These are phyloP conservation scores for Ceratitis capitata DNA, from an alignment of 1,140 invertebrate genomes.

Conservation along the genomic window DNA sequence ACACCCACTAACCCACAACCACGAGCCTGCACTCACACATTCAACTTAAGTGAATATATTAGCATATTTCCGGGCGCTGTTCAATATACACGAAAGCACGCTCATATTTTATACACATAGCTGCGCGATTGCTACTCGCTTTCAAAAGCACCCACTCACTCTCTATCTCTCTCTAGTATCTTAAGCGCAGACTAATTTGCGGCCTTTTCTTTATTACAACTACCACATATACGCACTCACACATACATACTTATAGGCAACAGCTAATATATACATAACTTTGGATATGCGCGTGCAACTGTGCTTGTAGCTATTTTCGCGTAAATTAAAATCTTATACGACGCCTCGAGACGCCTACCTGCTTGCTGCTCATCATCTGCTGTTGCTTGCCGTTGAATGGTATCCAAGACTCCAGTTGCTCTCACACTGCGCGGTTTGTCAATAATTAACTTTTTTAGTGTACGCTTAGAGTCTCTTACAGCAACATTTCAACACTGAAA, in stretches of 20 bases:
- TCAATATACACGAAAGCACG: background rate
- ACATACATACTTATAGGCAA: background rate
- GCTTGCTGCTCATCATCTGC: background rate
- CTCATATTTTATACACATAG: background rate
- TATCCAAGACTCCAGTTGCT: background rate
- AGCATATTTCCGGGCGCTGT: background rate
- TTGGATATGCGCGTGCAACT: too few relatives aligned
- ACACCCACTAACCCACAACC: background rate
- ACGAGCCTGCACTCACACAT: background rate
- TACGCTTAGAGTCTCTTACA: background rate
- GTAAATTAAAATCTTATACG: slow-evolving; percentile 7
- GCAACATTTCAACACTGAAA: background rate
- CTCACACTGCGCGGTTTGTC: background rate
- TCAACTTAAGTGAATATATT: background rate
- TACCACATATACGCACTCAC: background rate
- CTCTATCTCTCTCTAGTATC: too few relatives aligned
- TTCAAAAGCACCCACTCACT: background rate
- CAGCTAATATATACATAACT: background rate
- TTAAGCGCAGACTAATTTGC: slow-evolving; percentile 18
- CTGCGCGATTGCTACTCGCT: background rate
- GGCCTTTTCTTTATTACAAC: slow-evolving; percentile 19
- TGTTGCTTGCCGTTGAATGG: background rate
- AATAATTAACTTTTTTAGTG: background rate
- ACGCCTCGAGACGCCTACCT: background rate
- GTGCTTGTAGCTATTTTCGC: background rate